Evolutionary conservation across 2,888 invertebrate species (phyloP), one percentile per base, ranked within the genome.

Genomic region (Cheilosia variabilis): DNA sequence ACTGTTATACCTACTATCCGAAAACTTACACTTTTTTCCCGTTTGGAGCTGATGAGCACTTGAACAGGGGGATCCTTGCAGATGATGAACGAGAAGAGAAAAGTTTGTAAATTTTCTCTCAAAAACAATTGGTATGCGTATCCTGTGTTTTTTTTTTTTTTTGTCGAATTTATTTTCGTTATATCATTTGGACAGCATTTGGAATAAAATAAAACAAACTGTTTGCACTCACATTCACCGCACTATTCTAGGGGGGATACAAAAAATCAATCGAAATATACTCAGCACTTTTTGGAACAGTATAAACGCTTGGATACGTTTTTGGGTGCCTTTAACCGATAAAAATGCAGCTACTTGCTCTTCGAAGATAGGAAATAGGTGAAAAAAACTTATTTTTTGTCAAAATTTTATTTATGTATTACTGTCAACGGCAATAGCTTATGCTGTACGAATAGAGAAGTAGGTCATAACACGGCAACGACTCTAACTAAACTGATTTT

Each of bases 391-490:
- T 17, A 31, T 19, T 69, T 57, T 60, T 9, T 80, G 73, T 55
- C 24, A 34, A 41, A 31, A 9, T 24, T 57, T 57, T 22, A 45
- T 65, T 65, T 24, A 66, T 58, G 34, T 77, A 76, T 66, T 66
- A 60, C 24, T 62, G 72, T 19, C 34, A 77, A 82, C 60, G 75
- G 57, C 7, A 66, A 77, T 31, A 53, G 60, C 43, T 66, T 82
- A 72, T 71, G 78, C 63, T 63, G 37, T 69, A 55, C 71, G 78
- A 73, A 55, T 55, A 78, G 68, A 78, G 57, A 83, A 83, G 73
- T 83, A 83, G 78, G 83, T 83, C 78, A 83, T 66, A 83, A 78
- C 83, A 78, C 83, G 72, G 78, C 78, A 60, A 83, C 77, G 78
- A 83, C 68, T 83, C 78, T 83, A 78, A 73, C 83, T 78, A 78